These are phyloP conservation scores for Cyanoramphus novaezelandiae DNA, from an alignment of 2,113 vertebrate genomes.

Conservation along the genomic window DNA sequence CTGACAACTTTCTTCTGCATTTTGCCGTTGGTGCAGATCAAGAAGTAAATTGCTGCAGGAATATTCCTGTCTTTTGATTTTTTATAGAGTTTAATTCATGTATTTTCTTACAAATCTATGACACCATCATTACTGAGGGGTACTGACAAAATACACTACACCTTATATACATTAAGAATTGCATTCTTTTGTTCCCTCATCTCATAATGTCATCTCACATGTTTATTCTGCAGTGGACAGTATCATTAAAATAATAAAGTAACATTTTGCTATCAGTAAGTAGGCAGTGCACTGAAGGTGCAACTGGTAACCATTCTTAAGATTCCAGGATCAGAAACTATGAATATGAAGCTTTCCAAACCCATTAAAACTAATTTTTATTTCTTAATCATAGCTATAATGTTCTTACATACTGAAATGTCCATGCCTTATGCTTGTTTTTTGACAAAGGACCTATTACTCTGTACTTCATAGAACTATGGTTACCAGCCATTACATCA, in stretches of 20 bases:
- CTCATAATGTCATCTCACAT: neutral
- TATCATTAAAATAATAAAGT: neutral
- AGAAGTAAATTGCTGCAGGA: conserved; percentile 1
- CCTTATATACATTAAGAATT: neutral
- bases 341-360: neutral
- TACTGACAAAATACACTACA: neutral
- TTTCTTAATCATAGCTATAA: neutral
- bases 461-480: neutral
- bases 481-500: neutral
- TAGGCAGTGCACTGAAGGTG: neutral
- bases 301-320: neutral
- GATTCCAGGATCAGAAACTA: neutral
- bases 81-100: neutral
- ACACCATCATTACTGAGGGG: neutral
- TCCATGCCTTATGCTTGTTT: neutral
- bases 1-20: neutral
- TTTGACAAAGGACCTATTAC: neutral
- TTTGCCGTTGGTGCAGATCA: neutral
- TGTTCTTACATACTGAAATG: neutral
- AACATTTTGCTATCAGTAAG: neutral
- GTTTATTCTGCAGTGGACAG: neutral
- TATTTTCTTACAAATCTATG: conserved; percentile 1
- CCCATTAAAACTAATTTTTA: neutral
- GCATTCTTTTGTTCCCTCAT: neutral
- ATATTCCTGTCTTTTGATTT: conserved; percentile 16